Evolutionary conservation across 2,888 invertebrate genomes (phyloP), one percentile per base, ranked within the genome.

Genomic region (Hemaris fuciformis): DNA sequence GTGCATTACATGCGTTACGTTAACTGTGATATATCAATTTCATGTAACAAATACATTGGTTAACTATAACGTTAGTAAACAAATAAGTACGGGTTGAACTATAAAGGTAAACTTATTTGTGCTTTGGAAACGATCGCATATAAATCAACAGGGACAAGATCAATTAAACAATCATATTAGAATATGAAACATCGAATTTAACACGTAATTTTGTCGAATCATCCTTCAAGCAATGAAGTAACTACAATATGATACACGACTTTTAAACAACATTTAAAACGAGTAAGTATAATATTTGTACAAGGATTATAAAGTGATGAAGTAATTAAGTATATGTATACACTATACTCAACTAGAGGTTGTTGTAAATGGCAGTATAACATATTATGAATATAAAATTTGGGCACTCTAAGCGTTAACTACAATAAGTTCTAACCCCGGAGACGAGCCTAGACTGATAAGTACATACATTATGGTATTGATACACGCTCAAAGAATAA

Each of bases 1-100:
- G 83, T 85, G 89, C 88, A 87, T 87, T 85, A 85, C 82, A 87
- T 88, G 87, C 87, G 69, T 80, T 73, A 76, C 71, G 73, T 81
- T 79, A 78, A 75, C 68, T 70, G 71, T 75, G 72, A 74, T 77
- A 79, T 76, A 77, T 75, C 68, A 61, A 71, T 75, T 72, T 70
- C 75, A 78, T 77, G 77, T 76, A 79, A 81, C 80, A 81, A 78
- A 79, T 77, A 81, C 79, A 80, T 75, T 59, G 64, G 62, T 72
- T 64, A n/a, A 64, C 68, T 80, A 46, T 73, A 84, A 84, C 81
- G 74, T 82, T 75, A 80, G 73, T 85, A 81, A 84, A 83, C 85
- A 81, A 84, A 83, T 79, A 81, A 81, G 77, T 79, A 81, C 74
- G 79, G 71, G 76, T 74, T 67, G 75, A 75, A 77, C 77, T 79